Base-by-base conservation (phyloP, 2,888 invertebrate species). In the Megaustenia siamemsis region DNA sequence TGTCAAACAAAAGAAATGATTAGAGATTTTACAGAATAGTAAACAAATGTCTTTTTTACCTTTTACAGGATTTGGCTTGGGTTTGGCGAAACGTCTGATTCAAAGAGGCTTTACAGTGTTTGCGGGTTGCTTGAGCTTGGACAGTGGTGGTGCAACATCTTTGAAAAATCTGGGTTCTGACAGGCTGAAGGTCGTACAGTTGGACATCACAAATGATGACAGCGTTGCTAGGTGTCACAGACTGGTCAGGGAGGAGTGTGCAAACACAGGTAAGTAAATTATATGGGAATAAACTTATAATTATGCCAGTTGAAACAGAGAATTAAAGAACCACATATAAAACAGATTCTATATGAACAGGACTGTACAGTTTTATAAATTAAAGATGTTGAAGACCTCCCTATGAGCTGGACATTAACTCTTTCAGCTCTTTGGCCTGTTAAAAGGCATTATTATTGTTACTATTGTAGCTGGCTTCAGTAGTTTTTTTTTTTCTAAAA, bases 201-300 rank as follows among this genome's bases (percentile, higher is more conserved):
- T 86, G 68, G 85, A 86, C 71, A 85, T 86, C 49, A 85, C 85
- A 66, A 81, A 78, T 77, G 86, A 86, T 79, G 71, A 83, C 83
- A 85, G 85, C 43, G 86, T 86, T 8, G 69, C 69, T 4, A 63
- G 77, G 45, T 83, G 82, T 53, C 63, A 79, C 49, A 49, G 77
- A 45, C 35, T 60, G 18, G 86, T 86, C 40, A 82, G 75, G 53
- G 83, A 80, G 68, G 60, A 80, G 45, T 85, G 83, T 76, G 21
- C 35, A 56, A 60, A 85, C 6, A 69, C 76, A 56, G 86, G 86
- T 86, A 35, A 40, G 68, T 73, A 10, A 49, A 24, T 21, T 12
- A 5, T 71, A n/a, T 8, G 63, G 15, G 56, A 56, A 56, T 5
- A 6, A 63, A 28, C 56, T 56, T 10, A 24, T 24, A 21, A 24